phyloP scores from a whole-genome alignment of 2,113 vertebrate species.

The Nothobranchius kuhntae region DNA sequence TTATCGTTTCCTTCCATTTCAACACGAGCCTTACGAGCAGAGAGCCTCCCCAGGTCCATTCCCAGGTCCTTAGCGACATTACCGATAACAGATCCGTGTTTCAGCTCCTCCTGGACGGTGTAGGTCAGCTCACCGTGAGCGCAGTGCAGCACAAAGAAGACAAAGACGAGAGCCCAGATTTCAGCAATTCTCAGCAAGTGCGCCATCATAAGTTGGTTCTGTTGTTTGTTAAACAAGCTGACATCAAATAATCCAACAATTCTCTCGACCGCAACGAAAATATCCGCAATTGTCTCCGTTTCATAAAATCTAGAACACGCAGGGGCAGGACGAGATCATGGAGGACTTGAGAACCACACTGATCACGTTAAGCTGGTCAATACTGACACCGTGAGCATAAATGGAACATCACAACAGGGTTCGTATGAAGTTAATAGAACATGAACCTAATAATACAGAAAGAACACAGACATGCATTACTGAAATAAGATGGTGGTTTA shows the following conservation, averaged over 20 bases:
- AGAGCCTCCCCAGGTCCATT: slow-evolving; percentile 65
- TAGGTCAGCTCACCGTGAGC: slow-evolving; percentile 72
- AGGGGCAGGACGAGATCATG: slow-evolving; percentile 5
- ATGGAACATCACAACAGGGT: background rate
- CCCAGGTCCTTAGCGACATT: slow-evolving; percentile 81
- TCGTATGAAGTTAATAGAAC: too few species aligned
- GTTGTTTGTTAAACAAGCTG: background rate
- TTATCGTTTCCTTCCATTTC: slow-evolving; percentile 47
- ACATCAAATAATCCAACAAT: background rate
- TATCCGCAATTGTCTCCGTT: background rate
- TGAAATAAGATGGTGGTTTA: too few species aligned
- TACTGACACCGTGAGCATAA: slow-evolving; percentile 58
- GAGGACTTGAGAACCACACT: slow-evolving; percentile 3
- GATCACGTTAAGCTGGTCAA: slow-evolving; percentile 18
- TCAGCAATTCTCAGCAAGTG: background rate
- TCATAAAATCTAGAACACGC: background rate
- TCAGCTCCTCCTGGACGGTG: slow-evolving; percentile 79
- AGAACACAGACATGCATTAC: too few species aligned
- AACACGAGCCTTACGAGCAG: slow-evolving; percentile 69
- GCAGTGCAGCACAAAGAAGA: slow-evolving; percentile 34
- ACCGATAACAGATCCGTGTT: slow-evolving; percentile 77
- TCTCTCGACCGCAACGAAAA: background rate
- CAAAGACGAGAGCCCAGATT: slow-evolving; percentile 19
- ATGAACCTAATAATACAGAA: background rate
- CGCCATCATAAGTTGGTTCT: slow-evolving; percentile 2